Percentiles rank a stretch among this genome's conserved stretches.
These are phyloP conservation scores for Epizoanthus scotinus DNA, from an alignment of 92 coral and sea anemone genomes.

Conservation along the genomic window DNA sequence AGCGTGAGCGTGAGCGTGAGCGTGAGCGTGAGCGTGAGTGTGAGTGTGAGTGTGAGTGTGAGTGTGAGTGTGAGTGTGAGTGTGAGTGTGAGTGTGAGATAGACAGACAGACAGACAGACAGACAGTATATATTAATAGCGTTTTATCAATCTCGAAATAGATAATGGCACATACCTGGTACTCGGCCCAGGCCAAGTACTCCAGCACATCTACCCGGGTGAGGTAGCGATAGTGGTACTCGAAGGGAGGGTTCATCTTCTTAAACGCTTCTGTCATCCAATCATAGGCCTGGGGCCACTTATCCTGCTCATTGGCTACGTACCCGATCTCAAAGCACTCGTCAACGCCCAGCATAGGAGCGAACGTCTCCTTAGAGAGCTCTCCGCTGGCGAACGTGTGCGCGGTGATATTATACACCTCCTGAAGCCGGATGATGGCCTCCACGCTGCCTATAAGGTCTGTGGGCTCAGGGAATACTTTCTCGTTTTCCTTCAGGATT, in stretches of 20 bases:
- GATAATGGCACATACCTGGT: slow-evolving; percentile 63
- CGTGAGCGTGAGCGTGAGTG: no score
- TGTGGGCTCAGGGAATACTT: slow-evolving; percentile 62
- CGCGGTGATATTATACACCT: slow-evolving; percentile 79
- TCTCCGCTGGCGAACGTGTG: slow-evolving; percentile 72
- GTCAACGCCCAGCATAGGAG: slow-evolving; percentile 74
- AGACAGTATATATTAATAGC: no score
- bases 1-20: no score
- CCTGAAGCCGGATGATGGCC: slow-evolving; percentile 89
- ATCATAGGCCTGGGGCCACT: slow-evolving; percentile 60
- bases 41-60: no score
- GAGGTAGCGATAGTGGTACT: slow-evolving; percentile 65
- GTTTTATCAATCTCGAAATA: neutral
- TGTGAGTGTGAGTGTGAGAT: no score
- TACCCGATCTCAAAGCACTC: slow-evolving; percentile 88
- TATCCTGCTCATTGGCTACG: slow-evolving; percentile 60
- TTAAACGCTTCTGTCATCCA: slow-evolving; percentile 82
- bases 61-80: no score
- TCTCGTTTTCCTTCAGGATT: slow-evolving; percentile 51
- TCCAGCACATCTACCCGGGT: slow-evolving; percentile 60
- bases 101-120: no score
- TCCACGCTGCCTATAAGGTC: slow-evolving; percentile 80
- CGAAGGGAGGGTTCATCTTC: slow-evolving; percentile 65
- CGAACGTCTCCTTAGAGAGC: slow-evolving; percentile 55
- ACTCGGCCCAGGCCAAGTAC: slow-evolving; percentile 97